phyloP scores from a whole-genome alignment of 2,888 invertebrate genomes.

The Geotrupes spiniger region DNA sequence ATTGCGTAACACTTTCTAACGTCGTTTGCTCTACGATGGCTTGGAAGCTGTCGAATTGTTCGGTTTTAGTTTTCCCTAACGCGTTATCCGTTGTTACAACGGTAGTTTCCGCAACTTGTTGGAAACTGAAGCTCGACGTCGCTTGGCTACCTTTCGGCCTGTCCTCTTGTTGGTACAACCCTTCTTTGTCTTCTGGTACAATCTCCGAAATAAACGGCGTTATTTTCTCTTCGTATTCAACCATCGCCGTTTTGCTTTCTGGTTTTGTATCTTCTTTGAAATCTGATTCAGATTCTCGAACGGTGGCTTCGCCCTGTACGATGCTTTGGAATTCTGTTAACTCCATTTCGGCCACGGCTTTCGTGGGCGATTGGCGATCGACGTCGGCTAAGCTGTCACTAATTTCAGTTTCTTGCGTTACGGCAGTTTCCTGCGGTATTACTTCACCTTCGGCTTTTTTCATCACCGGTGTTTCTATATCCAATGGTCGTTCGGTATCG shows the following conservation, averaged over 20 bases:
- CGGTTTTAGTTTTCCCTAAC: conserved; percentile 32
- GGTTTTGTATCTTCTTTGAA: conserved; percentile 50
- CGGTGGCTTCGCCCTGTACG: conserved; percentile 54
- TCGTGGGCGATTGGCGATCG: conserved; percentile 45
- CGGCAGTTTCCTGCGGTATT: conserved; percentile 53
- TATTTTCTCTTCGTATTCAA: conserved; percentile 48
- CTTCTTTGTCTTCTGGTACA: conserved; percentile 54
- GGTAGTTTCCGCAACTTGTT: conserved; percentile 50
- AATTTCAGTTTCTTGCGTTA: conserved; percentile 56
- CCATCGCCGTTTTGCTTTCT: conserved; percentile 49
- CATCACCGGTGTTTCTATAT: conserved; percentile 38
- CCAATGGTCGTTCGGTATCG: conserved; percentile 57
- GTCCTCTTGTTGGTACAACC: conserved; percentile 35
- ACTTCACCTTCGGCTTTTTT: conserved; percentile 51
- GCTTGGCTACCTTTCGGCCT: conserved; percentile 45
- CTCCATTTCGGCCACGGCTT: conserved; percentile 53
- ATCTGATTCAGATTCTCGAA: conserved; percentile 59
- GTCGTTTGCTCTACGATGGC: conserved; percentile 51
- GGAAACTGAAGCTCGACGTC: conserved; percentile 36
- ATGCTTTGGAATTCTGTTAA: conserved; percentile 57
- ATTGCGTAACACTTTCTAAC: conserved; percentile 50
- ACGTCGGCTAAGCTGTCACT: conserved; percentile 56
- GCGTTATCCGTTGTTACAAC: conserved; percentile 45
- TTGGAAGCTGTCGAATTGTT: conserved; percentile 44
- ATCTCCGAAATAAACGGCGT: conserved; percentile 52